Conservation (phyloP, 2,797 vertebrate species). For the Falco columbarius region DNA sequence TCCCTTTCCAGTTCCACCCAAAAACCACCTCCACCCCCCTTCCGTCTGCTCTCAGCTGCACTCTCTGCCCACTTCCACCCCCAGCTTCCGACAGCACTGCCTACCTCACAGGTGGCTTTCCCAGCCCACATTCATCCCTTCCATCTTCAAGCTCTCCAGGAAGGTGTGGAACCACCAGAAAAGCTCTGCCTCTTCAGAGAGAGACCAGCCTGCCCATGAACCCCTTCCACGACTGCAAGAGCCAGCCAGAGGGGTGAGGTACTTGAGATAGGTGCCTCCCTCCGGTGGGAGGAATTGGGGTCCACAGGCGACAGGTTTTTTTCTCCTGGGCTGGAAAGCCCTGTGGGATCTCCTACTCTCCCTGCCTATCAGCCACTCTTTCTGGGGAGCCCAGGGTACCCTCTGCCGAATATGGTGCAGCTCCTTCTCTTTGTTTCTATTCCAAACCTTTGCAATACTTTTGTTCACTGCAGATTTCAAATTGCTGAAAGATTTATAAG, state of each 20-base stretch:
- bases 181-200: neutral
- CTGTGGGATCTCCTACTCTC: neutral
- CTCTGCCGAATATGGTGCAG: neutral
- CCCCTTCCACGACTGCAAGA: neutral
- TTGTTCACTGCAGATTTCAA: slow-evolving; percentile 18
- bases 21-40: neutral
- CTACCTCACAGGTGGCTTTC: neutral
- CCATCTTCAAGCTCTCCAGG: neutral
- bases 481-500: slow-evolving; percentile 54
- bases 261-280: neutral
- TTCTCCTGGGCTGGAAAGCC: neutral
- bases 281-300: neutral
- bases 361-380: neutral
- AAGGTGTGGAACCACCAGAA: neutral
- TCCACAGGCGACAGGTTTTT: neutral
- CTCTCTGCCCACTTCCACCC: neutral
- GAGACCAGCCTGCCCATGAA: neutral
- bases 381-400: neutral
- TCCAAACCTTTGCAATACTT: slow-evolving; percentile 7
- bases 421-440: neutral
- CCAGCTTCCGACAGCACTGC: neutral
- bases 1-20: neutral
- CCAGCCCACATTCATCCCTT: neutral
- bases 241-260: neutral
- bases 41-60: neutral